Percentiles rank a stretch among this genome's conserved stretches.
These are phyloP conservation scores for Drosophila serrata DNA, from an alignment of 1,140 invertebrate species.

Conservation along the genomic window DNA sequence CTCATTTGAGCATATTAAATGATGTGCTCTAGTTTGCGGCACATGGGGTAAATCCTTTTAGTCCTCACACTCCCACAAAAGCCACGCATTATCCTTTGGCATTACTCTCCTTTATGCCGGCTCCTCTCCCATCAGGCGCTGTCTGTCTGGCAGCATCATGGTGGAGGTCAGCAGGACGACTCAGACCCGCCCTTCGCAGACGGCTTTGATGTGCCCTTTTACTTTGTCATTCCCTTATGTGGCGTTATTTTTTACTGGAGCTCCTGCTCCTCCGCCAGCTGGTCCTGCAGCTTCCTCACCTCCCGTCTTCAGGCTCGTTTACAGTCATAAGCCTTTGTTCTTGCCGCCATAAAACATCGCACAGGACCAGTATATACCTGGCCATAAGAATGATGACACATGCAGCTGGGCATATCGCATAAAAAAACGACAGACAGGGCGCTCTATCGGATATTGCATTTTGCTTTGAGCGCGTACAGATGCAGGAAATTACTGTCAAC, in stretches of 20 bases:
- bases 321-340: conserved; percentile 44
- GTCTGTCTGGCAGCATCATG: conserved; percentile 7
- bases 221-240: conserved; percentile 51
- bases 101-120: conserved; percentile 29
- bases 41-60: conserved; percentile 45
- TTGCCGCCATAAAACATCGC: conserved; percentile 57
- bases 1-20: conserved; percentile 54
- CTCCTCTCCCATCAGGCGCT: background rate
- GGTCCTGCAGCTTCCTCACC: background rate
- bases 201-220: conserved; percentile 60
- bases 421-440: conserved; percentile 47
- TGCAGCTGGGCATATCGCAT: conserved; percentile 38
- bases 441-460: conserved; percentile 77
- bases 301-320: conserved; percentile 21
- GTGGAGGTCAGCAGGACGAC: conserved; percentile 41
- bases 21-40: conserved; percentile 25
- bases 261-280: conserved; percentile 20
- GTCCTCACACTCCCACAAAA: conserved; percentile 37
- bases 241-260: conserved; percentile 34
- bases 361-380: conserved; percentile 30
- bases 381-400: conserved; percentile 32
- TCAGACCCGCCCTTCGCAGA: conserved; percentile 1
- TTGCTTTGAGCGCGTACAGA: conserved; percentile 61
- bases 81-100: conserved; percentile 49
- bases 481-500: conserved; percentile 76